Base-by-base conservation (phyloP, 2,888 invertebrate genomes). In the Esperia sulphurella region DNA sequence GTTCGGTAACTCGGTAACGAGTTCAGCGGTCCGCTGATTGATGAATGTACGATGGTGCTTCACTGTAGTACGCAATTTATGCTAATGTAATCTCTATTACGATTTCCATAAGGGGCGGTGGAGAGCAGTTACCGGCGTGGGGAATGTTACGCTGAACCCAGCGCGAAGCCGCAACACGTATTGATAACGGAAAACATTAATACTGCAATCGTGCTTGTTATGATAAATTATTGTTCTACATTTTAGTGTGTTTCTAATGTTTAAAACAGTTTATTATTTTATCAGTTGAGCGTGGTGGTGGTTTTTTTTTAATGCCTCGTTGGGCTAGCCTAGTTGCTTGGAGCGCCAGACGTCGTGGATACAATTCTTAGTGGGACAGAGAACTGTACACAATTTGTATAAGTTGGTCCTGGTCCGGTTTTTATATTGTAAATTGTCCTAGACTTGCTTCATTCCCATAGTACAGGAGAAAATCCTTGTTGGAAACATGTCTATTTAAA, bases 21-120 rank as follows among this genome's bases (percentile, higher is more conserved):
- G 84, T 84, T 86, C 79, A 79, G 69, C 65, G 75, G 76, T 71
- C 79, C 61, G 60, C 74, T 86, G 86, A 87, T 86, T 87, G 86
- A 87, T 87, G 85, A 81, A 78, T 71, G 75, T 66, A 63, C 61
- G 65, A 65, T n/a, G 60, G 61, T 59, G 57, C 60, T 61, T 57
- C 63, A 59, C 49, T 57, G 50, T 48, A 42, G 9, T 31, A 33
- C 41, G 4, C 28, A 28, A 39, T 30, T 13, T 46, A 38, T 31
- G 39, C 46, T 14, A 46, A 46, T 50, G 39, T 50, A 12, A 28
- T n/a, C 12, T 9, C 41, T 46, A 43, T 33, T 37, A n/a, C 33
- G 5, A 8, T 41, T 8, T 14, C 9, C 13, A 31, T 31, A 43
- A 33, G 14, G 42, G 21, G 1, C n/a, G 12, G 1, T 29, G 21